These are phyloP conservation scores for Cyclophora punctaria DNA, from an alignment of 2,888 invertebrate genomes.

Conservation along the genomic window DNA sequence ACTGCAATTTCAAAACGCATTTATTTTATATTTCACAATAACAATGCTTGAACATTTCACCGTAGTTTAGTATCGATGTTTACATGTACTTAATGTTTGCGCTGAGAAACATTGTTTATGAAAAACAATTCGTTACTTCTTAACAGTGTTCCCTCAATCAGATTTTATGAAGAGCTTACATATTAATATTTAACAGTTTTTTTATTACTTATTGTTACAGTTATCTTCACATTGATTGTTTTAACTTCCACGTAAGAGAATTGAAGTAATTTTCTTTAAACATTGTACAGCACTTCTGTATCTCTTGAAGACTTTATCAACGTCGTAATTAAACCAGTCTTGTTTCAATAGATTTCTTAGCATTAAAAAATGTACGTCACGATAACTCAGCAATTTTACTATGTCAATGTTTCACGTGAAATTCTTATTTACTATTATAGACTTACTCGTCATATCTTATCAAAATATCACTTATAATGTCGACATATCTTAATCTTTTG, in stretches of 20 bases:
- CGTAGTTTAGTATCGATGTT: too few relatives aligned
- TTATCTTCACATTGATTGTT: slow-evolving; percentile 1
- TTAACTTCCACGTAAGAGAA: too few relatives aligned
- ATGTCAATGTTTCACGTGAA: slow-evolving; percentile 11
- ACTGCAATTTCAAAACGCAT: slow-evolving; percentile 61
- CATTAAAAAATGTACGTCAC: too few relatives aligned
- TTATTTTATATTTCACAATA: slow-evolving; percentile 48
- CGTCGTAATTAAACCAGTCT: too few relatives aligned
- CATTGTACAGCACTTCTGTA: too few relatives aligned
- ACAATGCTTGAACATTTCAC: slow-evolving; percentile 9
- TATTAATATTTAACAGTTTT: slow-evolving; percentile 9
- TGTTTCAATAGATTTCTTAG: too few relatives aligned
- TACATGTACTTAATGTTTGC: too few relatives aligned
- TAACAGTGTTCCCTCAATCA: slow-evolving; percentile 6
- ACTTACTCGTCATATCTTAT: slow-evolving; percentile 56
- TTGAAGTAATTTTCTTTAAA: too few relatives aligned
- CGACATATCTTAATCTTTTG: slow-evolving; percentile 69
- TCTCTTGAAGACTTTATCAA: too few relatives aligned
- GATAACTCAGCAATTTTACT: too few relatives aligned
- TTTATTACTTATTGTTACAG: slow-evolving; percentile 8
- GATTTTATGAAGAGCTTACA: slow-evolving; percentile 10
- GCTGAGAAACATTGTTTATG: too few relatives aligned
- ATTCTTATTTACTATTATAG: slow-evolving; percentile 13
- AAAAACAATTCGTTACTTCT: too few relatives aligned
- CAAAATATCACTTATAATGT: slow-evolving; percentile 62